phyloP scores from a whole-genome alignment of 2,113 vertebrate species.

The Rhodinocichla rosea region DNA sequence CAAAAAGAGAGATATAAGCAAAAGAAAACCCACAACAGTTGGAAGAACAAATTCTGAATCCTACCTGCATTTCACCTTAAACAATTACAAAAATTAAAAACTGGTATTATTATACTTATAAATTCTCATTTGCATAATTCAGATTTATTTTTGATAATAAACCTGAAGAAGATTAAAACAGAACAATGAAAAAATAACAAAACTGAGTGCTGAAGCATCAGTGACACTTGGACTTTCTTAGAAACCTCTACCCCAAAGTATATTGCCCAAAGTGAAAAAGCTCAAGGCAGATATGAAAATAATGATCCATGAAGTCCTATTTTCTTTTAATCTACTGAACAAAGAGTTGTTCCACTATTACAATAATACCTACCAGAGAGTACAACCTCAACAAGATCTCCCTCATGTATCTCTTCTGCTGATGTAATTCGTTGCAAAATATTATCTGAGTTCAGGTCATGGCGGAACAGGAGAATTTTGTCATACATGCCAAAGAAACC shows the following conservation, averaged over 20 bases:
- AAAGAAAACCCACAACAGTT: not conserved
- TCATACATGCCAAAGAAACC: conserved; percentile 99
- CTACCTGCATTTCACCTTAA: not conserved
- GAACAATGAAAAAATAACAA: not conserved
- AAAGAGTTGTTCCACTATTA: not conserved
- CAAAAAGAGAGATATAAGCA: not conserved
- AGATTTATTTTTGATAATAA: not conserved
- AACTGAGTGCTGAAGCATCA: not conserved
- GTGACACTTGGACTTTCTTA: not conserved
- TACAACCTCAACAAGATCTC: conserved; percentile 95
- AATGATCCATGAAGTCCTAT: not conserved
- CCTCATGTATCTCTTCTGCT: conserved; percentile 94
- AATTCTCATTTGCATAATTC: not conserved
- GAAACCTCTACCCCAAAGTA: not conserved
- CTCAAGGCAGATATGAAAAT: not conserved
- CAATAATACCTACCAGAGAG: conserved; percentile 80
- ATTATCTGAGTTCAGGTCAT: conserved; percentile 94
- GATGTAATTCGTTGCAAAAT: conserved; percentile 94
- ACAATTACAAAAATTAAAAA: not conserved
- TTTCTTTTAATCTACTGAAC: not conserved
- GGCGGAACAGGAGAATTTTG: conserved; percentile 97
- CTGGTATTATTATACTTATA: not conserved
- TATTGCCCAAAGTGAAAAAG: not conserved
- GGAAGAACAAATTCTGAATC: not conserved
- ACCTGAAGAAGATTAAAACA: not conserved